phyloP scores from a whole-genome alignment of 2,888 invertebrate species.

The Heliconius ismenius region DNA sequence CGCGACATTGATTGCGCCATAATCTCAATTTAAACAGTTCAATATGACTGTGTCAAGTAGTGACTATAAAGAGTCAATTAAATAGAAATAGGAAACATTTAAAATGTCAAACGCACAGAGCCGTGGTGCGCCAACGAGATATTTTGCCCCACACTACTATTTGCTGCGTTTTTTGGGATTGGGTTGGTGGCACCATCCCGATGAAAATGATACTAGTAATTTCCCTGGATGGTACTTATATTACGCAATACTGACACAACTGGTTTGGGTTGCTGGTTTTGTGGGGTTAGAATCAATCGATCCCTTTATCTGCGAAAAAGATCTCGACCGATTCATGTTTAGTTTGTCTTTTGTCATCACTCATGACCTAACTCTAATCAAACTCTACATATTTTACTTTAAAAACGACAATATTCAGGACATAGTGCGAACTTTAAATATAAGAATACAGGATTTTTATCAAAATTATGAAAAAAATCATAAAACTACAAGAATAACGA shows the following conservation, averaged over 20 bases:
- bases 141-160: slow-evolving; percentile 66
- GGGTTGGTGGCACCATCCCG: slow-evolving; percentile 78
- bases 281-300: slow-evolving; percentile 76
- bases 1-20: not conserved
- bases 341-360: slow-evolving; percentile 76
- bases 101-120: slow-evolving; percentile 7
- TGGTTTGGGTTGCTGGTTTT: slow-evolving; percentile 72
- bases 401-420: slow-evolving; percentile 69
- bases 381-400: slow-evolving; percentile 72
- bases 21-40: slow-evolving; percentile 1
- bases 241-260: slow-evolving; percentile 67
- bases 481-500: slow-evolving; percentile 60
- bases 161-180: slow-evolving; percentile 68
- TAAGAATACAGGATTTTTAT: slow-evolving; percentile 65
- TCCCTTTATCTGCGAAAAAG: slow-evolving; percentile 74
- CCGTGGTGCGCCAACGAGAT: slow-evolving; percentile 56
- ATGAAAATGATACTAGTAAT: slow-evolving; percentile 64
- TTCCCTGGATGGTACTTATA: slow-evolving; percentile 70
- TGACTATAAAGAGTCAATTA: not conserved
- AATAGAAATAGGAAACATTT: not conserved
- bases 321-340: slow-evolving; percentile 75
- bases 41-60: not conserved
- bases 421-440: slow-evolving; percentile 66
- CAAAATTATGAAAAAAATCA: slow-evolving; percentile 64
- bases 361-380: slow-evolving; percentile 72